Percentiles rank a stretch among this genome's conserved stretches.
Evolutionary conservation across 1,140 invertebrate genomes (phyloP).

Genomic region (Microplitis demolitor): DNA sequence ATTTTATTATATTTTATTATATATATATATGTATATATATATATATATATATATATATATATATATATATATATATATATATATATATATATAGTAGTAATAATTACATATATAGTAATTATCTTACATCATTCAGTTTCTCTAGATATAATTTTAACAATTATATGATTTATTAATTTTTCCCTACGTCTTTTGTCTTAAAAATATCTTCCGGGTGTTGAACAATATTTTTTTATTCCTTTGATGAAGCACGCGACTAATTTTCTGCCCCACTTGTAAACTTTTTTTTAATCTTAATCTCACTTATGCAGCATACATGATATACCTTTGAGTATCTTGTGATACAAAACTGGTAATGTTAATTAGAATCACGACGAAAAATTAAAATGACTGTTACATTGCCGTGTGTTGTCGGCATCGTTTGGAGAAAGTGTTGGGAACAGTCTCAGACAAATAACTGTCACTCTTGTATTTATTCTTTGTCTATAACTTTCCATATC

Average conservation of each 20-base stretch:
- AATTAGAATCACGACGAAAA: slow-evolving; percentile 21
- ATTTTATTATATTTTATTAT: too few relatives aligned
- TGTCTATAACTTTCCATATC: not conserved
- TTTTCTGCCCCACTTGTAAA: not conserved
- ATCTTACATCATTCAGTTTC: not conserved
- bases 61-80: too few relatives aligned
- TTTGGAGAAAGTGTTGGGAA: slow-evolving; percentile 46
- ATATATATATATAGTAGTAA: not conserved
- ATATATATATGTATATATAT: too few relatives aligned
- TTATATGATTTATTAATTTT: slow-evolving; percentile 21
- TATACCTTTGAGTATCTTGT: slow-evolving; percentile 7
- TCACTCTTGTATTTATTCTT: slow-evolving; percentile 13
- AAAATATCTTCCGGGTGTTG: not conserved
- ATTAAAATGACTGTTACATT: slow-evolving; percentile 15
- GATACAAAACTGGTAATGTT: slow-evolving; percentile 12
- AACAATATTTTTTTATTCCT: not conserved
- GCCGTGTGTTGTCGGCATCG: slow-evolving; percentile 28
- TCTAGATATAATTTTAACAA: not conserved
- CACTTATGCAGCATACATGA: not conserved
- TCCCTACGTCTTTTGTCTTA: slow-evolving; percentile 12
- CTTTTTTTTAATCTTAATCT: not conserved
- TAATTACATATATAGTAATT: not conserved
- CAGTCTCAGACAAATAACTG: slow-evolving; percentile 28
- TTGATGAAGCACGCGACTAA: not conserved
- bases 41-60: too few relatives aligned